These are phyloP conservation scores for Keiferia lycopersicella DNA, from an alignment of 2,888 invertebrate species.

Conservation along the genomic window DNA sequence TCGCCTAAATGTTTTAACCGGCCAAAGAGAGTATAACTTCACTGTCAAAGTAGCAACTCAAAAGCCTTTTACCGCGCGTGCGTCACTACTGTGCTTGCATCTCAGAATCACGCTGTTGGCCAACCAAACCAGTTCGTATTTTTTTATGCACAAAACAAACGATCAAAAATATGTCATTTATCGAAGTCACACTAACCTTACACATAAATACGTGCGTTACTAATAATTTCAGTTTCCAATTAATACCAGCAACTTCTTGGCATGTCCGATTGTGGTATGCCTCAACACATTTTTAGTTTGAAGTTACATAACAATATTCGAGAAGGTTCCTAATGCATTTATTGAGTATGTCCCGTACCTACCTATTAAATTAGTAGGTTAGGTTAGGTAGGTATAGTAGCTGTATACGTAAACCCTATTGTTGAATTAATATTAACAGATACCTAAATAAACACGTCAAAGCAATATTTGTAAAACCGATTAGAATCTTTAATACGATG, in stretches of 20 bases:
- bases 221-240: background rate
- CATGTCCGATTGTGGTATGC: background rate
- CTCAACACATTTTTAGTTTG: background rate
- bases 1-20: background rate
- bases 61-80: background rate
- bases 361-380: no score
- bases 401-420: background rate
- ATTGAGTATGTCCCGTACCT: no score
- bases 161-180: no score
- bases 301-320: background rate
- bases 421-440: background rate
- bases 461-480: background rate
- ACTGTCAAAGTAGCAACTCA: background rate
- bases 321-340: no score
- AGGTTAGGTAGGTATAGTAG: background rate
- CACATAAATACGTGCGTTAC: constrained; percentile 3
- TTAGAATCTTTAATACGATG: background rate
- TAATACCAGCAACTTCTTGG: background rate
- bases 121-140: background rate
- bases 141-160: background rate
- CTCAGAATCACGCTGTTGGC: background rate
- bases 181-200: no score
- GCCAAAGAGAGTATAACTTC: background rate
- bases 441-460: background rate
- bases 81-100: background rate